phyloP scores from a whole-genome alignment of 2,113 vertebrate species.

The Galeopterus variegatus region DNA sequence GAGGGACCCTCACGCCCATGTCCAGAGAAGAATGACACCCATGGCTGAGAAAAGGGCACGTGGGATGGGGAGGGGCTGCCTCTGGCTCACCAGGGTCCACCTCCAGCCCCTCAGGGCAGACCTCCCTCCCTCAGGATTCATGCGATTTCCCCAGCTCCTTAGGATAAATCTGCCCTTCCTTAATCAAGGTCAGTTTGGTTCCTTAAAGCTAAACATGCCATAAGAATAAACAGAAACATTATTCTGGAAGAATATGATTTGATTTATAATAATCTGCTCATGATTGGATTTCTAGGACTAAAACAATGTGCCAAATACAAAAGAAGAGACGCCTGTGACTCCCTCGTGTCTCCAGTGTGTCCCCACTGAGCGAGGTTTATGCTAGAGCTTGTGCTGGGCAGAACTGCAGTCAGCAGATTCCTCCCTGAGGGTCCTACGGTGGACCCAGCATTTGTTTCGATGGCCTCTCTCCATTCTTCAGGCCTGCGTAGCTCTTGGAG shows the following conservation, averaged over 20 bases:
- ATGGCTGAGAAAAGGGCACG: accelerated
- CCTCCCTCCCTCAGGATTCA: background rate
- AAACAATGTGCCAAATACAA: background rate
- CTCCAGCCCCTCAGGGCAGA: background rate
- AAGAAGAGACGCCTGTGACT: background rate
- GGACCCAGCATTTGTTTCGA: background rate
- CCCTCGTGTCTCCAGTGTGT: background rate
- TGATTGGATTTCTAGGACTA: background rate
- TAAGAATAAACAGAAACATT: background rate
- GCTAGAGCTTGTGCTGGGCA: background rate
- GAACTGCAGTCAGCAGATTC: accelerated
- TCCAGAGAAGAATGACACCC: accelerated
- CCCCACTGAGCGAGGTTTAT: accelerated
- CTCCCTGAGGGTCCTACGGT: too few species aligned
- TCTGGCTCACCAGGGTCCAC: accelerated
- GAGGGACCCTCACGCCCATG: accelerated
- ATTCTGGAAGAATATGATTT: background rate
- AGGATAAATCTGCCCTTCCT: background rate
- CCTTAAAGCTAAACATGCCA: background rate
- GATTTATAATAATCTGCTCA: background rate
- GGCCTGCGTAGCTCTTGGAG: background rate
- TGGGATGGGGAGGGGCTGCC: accelerated
- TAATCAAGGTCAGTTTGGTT: background rate
- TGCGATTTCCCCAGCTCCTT: background rate
- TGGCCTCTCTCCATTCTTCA: background rate